These are phyloP conservation scores for Meiosimyza platycephala DNA, from an alignment of 2,888 invertebrate species.

Conservation along the genomic window DNA sequence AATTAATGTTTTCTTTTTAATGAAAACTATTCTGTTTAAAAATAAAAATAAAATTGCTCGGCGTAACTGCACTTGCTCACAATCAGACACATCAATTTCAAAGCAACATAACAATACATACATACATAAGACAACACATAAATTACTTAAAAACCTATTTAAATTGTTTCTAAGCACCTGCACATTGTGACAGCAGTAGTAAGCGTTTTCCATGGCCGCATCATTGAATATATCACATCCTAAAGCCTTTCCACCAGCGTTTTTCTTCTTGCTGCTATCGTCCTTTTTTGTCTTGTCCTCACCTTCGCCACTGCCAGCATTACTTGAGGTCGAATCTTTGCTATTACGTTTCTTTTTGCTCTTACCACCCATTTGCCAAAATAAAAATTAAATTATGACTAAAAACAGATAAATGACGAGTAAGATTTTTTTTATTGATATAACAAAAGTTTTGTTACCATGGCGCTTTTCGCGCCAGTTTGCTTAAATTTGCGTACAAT, in stretches of 20 bases:
- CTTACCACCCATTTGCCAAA: slow-evolving; percentile 65
- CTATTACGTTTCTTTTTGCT: slow-evolving; percentile 71
- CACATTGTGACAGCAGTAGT: slow-evolving; percentile 92
- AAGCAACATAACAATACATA: too few species aligned
- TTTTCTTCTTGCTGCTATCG: slow-evolving; percentile 69
- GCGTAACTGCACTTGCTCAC: too few species aligned
- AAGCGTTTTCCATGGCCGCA: slow-evolving; percentile 93
- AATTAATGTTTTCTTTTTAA: too few species aligned
- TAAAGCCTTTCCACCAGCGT: slow-evolving; percentile 72
- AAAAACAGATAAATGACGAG: background rate
- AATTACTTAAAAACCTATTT: too few species aligned
- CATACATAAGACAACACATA: too few species aligned
- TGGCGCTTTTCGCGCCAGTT: background rate
- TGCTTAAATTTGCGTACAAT: too few species aligned
- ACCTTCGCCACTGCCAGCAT: slow-evolving; percentile 61
- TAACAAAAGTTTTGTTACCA: background rate
- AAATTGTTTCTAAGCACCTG: slow-evolving; percentile 70
- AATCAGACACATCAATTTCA: too few species aligned
- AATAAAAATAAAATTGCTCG: too few species aligned
- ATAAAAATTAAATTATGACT: too few species aligned
- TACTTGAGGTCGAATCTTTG: slow-evolving; percentile 67
- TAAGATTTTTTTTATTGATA: slow-evolving; percentile 10
- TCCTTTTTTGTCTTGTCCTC: slow-evolving; percentile 69
- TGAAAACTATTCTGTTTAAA: too few species aligned
- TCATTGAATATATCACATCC: slow-evolving; percentile 89